Evolutionary conservation across 2,888 invertebrate genomes (phyloP).

Genomic region (Heteropelma amictum): DNA sequence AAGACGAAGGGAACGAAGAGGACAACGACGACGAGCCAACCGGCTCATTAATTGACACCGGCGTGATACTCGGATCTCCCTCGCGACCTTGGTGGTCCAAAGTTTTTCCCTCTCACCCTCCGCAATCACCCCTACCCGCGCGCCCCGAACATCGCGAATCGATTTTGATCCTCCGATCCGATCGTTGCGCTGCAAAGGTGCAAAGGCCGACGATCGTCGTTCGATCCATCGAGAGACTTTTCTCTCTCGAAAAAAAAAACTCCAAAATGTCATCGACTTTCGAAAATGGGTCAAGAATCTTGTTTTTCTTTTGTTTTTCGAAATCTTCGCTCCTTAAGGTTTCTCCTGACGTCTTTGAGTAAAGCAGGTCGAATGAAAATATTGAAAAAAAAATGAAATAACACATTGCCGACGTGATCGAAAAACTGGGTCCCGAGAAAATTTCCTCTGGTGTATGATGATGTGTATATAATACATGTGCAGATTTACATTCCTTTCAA

Average conservation of each 20-base stretch:
- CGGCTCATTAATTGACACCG: conserved; percentile 77
- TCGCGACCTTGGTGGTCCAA: conserved; percentile 77
- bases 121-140: conserved; percentile 45
- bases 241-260: too few species aligned
- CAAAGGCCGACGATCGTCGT: too few species aligned
- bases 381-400: conserved; percentile 5
- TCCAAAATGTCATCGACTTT: too few species aligned
- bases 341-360: too few species aligned
- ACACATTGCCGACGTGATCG: conserved; percentile 34
- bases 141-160: conserved; percentile 20
- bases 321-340: too few species aligned
- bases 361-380: too few species aligned
- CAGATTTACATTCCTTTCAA: conserved; percentile 76
- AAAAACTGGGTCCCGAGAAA: conserved; percentile 41
- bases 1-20: conserved; percentile 24
- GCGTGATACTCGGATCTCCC: conserved; percentile 68
- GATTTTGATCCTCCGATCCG: conserved; percentile 51
- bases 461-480: conserved; percentile 15
- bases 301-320: too few species aligned
- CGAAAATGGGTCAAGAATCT: too few species aligned
- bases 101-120: too few species aligned
- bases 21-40: conserved; percentile 37
- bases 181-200: too few species aligned
- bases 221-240: too few species aligned
- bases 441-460: conserved; percentile 29